A percentile compares a stretch with the other conserved stretches of the same genome.
Evolutionary conservation across 2,797 vertebrate species (phyloP).

Genomic region (Tadarida brasiliensis): DNA sequence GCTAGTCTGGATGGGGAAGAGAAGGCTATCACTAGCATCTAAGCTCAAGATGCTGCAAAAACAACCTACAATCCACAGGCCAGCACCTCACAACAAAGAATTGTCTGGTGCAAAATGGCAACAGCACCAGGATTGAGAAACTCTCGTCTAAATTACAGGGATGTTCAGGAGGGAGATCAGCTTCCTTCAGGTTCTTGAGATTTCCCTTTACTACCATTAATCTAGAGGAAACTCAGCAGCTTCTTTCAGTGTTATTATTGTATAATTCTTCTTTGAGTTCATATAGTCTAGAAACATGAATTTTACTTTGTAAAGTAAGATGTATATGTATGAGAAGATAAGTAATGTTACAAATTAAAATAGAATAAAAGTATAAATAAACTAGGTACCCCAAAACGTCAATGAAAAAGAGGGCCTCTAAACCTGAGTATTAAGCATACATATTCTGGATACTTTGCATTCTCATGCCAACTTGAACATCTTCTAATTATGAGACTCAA

Average conservation of each 20-base stretch:
- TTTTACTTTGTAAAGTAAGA: neutral
- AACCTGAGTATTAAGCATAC: neutral
- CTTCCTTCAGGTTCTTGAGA: neutral
- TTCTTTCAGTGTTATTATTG: neutral
- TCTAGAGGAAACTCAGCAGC: neutral
- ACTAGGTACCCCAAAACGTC: neutral
- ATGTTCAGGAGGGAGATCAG: neutral
- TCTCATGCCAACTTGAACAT: neutral
- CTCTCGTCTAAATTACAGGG: neutral
- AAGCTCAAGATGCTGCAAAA: neutral
- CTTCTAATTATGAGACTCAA: neutral
- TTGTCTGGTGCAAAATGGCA: neutral
- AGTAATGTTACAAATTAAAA: neutral
- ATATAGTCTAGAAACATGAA: neutral
- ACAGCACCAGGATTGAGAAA: neutral
- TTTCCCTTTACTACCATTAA: neutral
- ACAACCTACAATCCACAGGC: neutral
- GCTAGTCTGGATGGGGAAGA: neutral
- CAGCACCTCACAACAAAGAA: neutral
- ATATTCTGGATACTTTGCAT: neutral
- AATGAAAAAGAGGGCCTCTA: neutral
- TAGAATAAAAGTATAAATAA: neutral
- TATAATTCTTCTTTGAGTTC: neutral
- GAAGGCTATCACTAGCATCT: neutral
- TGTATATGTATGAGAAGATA: neutral